Evolutionary conservation across 2,113 vertebrate genomes (phyloP), one percentile per base, ranked within the genome.

Genomic region (Catagonus wagneri): DNA sequence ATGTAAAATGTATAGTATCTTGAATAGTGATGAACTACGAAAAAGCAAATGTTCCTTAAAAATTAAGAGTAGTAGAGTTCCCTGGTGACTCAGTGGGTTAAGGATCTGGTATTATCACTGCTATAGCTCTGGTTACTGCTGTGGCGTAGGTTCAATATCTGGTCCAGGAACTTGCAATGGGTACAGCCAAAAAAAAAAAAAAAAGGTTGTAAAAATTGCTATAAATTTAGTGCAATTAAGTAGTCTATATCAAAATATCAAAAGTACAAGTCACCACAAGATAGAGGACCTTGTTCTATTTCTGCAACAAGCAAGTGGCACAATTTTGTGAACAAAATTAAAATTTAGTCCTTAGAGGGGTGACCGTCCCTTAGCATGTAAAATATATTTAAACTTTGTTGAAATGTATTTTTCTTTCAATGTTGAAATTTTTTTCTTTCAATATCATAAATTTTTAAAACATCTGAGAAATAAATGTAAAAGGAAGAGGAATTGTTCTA

Each of bases 341-440:
- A 83, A 95, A 93, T 72, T 8, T 78, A 71, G 7, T 8, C 16
- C 7, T 9, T 32, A 80, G 23, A 60, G 89, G 0, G 52, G 25
- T 23, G 60, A 61, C 16, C 0, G 58, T 89, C 7, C 20, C 2
- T 83, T 54, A 14, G 23, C 29, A 60, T 2, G 23, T 2, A 94
- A 93, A 63, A 81, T 58, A 50, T 50, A 66, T 84, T 58, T 63
- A 32, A 44, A 92, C 6, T 13, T 44, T 58, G 72, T 19, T 85
- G 25, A 89, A 94, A 74, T 69, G 1, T 34, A 94, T 90, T 66
- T 81, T 91, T 56, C 29, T 95, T 85, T 96, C 32, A 86, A 22
- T 11, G 72, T 19, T 85, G 25, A 89, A 94, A 74, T 74, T 0
- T 90, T 66, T 81, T 89, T 56, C 29, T 95, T 85, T 96, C 32